Conservation (phyloP, 2,888 invertebrate genomes). For the Pammene aurita region DNA sequence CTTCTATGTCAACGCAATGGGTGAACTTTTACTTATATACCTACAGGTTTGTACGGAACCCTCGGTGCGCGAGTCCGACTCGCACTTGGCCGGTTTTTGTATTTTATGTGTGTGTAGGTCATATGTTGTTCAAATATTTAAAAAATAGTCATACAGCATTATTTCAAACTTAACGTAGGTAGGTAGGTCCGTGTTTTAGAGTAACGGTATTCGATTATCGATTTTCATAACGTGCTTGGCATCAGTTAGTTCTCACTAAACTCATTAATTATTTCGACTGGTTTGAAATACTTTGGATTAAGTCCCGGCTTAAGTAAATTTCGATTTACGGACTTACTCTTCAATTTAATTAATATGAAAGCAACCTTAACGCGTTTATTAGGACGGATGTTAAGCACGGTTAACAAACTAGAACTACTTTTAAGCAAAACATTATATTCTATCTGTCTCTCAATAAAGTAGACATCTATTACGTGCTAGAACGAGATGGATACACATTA, state of each 20-base stretch:
- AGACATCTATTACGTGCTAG: constrained; percentile 49
- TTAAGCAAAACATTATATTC: constrained; percentile 63
- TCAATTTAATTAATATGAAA: constrained; percentile 67
- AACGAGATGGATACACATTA: constrained; percentile 73
- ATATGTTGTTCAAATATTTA: too few species aligned
- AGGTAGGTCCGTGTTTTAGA: background rate
- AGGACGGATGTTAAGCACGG: constrained; percentile 73
- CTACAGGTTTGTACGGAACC: too few species aligned
- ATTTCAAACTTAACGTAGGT: too few species aligned
- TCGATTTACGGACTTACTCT: constrained; percentile 59
- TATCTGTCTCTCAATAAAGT: constrained; percentile 57
- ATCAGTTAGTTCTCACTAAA: constrained; percentile 52
- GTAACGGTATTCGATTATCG: background rate
- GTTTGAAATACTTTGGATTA: constrained; percentile 46
- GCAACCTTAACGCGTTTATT: constrained; percentile 60
- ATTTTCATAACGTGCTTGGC: constrained; percentile 34
- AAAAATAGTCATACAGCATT: too few species aligned
- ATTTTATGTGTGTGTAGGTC: too few species aligned
- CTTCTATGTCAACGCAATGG: too few species aligned
- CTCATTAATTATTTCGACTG: constrained; percentile 51
- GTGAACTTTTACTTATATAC: too few species aligned
- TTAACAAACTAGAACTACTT: constrained; percentile 70
- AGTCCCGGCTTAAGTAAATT: constrained; percentile 14
- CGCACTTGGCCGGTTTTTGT: too few species aligned
- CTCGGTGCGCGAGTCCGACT: too few species aligned